phyloP scores from a whole-genome alignment of 37 sponge, comb jelly and placozoan species.

The Cliona cf. orientalis region DNA sequence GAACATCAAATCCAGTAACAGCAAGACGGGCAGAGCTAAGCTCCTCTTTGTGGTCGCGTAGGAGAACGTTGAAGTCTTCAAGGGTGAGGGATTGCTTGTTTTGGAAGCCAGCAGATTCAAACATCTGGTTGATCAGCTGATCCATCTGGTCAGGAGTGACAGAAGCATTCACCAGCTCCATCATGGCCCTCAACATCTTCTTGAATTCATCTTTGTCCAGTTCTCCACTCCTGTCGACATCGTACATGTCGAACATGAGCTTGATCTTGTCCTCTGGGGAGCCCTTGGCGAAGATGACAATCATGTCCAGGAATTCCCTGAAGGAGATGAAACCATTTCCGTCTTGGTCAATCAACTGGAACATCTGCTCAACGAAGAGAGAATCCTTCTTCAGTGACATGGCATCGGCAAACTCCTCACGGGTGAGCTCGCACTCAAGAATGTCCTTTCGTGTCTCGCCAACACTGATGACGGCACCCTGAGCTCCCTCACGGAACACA shows the following conservation, averaged over 20 bases:
- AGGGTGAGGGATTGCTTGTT: constrained; percentile 85
- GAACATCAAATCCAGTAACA: constrained; percentile 63
- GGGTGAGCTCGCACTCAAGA: constrained; percentile 81
- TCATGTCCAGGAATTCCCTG: constrained; percentile 93
- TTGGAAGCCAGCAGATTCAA: constrained; percentile 82
- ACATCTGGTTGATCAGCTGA: constrained; percentile 81
- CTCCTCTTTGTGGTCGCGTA: constrained; percentile 90
- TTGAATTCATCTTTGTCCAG: constrained; percentile 82
- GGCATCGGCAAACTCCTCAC: constrained; percentile 90
- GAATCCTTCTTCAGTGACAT: constrained; percentile 88
- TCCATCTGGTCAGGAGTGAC: constrained; percentile 83
- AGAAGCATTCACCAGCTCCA: constrained; percentile 92
- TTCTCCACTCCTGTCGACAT: constrained; percentile 76
- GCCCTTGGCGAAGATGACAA: constrained; percentile 91
- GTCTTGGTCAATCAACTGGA: constrained; percentile 92
- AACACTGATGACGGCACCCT: not conserved
- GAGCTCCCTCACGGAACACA: constrained; percentile 73
- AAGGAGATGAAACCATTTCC: constrained; percentile 88
- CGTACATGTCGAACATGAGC: constrained; percentile 98
- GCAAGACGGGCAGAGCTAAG: constrained; percentile 81
- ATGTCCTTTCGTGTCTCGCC: constrained; percentile 39
- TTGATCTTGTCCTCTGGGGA: constrained; percentile 93
- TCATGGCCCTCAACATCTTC: constrained; percentile 94
- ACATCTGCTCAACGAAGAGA: constrained; percentile 96
- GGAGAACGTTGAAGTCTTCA: constrained; percentile 88